These are phyloP conservation scores for Idaea biselata DNA, from an alignment of 2,888 invertebrate species.

Conservation along the genomic window DNA sequence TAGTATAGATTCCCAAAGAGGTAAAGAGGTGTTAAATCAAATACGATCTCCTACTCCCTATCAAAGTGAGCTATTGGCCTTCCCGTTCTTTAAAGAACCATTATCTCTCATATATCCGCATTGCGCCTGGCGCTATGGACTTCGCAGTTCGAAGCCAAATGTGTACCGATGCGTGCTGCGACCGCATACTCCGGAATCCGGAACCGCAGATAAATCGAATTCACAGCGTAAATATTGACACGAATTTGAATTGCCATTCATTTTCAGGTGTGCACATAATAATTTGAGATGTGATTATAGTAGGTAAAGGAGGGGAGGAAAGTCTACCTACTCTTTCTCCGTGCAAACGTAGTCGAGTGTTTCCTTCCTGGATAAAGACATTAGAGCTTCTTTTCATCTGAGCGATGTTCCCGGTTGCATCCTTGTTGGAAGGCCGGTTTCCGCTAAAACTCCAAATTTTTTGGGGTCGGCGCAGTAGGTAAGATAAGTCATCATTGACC, in stretches of 20 bases:
- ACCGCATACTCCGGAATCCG: neutral
- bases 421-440: no score
- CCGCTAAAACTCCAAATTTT: no score
- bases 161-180: constrained; percentile 29
- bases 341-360: no score
- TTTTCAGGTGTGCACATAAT: neutral
- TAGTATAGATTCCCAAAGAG: no score
- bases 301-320: no score
- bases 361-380: no score
- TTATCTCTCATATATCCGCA: constrained; percentile 38
- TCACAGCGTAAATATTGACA: neutral
- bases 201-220: neutral
- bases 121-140: constrained; percentile 42
- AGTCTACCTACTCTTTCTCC: no score
- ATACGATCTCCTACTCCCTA: neutral
- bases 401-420: no score
- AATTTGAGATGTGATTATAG: neutral
- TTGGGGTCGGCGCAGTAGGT: no score
- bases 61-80: neutral
- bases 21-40: no score
- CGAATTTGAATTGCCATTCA: neutral
- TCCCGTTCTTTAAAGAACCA: constrained; percentile 14
- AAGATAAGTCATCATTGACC: no score
- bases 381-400: no score
- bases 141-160: constrained; percentile 15